Evolutionary conservation across 2,113 vertebrate species (phyloP).

Genomic region (Stictonetta naevosa): DNA sequence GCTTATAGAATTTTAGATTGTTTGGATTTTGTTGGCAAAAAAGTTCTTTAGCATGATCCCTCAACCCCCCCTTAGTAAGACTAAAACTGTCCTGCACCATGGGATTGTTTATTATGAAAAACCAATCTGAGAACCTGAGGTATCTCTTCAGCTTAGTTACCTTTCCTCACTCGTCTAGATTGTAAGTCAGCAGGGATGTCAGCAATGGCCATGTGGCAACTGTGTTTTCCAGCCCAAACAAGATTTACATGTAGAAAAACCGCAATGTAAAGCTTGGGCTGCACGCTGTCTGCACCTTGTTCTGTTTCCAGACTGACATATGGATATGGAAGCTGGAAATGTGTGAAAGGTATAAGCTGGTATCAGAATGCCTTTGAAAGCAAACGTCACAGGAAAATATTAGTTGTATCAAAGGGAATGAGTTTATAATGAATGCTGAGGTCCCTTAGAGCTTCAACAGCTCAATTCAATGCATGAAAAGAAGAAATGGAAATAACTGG

Average conservation of each 20-base stretch:
- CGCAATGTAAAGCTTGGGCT: background rate
- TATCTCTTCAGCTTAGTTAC: background rate
- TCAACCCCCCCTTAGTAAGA: background rate
- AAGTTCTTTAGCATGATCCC: background rate
- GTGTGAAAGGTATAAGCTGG: background rate
- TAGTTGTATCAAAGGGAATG: slow-evolving; percentile 8
- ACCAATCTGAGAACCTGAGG: background rate
- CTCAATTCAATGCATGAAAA: background rate
- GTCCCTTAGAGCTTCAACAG: background rate
- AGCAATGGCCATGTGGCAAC: background rate
- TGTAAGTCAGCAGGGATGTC: background rate
- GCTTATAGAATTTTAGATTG: background rate
- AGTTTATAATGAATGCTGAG: background rate
- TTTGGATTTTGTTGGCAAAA: background rate
- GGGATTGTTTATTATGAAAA: background rate
- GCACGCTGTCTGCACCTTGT: background rate
- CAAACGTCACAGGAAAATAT: background rate
- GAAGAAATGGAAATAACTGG: background rate
- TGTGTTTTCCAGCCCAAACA: background rate
- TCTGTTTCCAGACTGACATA: background rate
- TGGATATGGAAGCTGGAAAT: background rate
- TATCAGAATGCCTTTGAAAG: slow-evolving; percentile 11
- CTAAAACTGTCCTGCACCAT: background rate
- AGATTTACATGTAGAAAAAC: background rate
- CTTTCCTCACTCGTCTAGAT: background rate